These are phyloP conservation scores for Ciconia stormi DNA, from an alignment of 2,113 vertebrate species.

Conservation along the genomic window DNA sequence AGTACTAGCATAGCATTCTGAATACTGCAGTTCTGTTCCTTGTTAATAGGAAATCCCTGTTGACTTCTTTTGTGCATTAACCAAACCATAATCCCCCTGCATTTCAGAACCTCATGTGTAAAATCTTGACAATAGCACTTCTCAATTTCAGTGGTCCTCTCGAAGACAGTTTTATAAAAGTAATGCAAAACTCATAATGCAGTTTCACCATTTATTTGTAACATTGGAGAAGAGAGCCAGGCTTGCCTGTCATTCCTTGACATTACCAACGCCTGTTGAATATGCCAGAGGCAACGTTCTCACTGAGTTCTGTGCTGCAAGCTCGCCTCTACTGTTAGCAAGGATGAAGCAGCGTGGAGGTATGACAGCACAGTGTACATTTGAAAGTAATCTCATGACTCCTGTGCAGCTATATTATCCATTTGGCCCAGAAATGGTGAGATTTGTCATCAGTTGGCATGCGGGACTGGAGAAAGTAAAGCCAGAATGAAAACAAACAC, in stretches of 20 bases:
- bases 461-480: neutral
- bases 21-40: neutral
- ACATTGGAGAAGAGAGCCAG: neutral
- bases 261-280: neutral
- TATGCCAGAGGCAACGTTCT: neutral
- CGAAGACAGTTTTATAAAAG: neutral
- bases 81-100: neutral
- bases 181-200: neutral
- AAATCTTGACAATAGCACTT: neutral
- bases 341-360: neutral
- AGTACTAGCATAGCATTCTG: rapidly evolving
- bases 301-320: neutral
- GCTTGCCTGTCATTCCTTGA: neutral
- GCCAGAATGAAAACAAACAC: neutral
- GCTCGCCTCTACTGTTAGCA: neutral
- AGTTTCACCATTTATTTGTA: neutral
- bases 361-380: neutral
- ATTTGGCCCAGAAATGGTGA: neutral
- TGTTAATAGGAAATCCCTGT: neutral
- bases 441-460: neutral
- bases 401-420: neutral
- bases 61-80: rapidly evolving
- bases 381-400: neutral
- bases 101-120: neutral
- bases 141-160: neutral